These are phyloP conservation scores for Phrynocephalus versicolor DNA, from an alignment of 2,113 vertebrate genomes.

Conservation along the genomic window DNA sequence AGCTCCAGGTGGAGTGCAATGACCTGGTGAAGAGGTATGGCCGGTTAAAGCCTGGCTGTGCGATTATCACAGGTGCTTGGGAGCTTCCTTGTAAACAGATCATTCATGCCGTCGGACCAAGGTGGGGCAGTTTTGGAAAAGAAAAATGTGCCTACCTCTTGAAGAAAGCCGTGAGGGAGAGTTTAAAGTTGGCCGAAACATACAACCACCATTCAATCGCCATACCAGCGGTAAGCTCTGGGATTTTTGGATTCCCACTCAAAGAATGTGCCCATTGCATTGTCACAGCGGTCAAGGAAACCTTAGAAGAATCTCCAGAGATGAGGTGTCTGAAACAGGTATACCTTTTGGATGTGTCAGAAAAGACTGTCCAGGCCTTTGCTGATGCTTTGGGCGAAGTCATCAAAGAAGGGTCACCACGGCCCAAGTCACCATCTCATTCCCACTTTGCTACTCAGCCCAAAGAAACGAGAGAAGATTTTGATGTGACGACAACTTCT, in stretches of 20 bases:
- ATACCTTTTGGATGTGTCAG: constrained; percentile 76
- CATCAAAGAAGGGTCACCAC: constrained; percentile 50
- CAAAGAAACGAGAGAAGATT: neutral
- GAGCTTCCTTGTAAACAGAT: constrained; percentile 76
- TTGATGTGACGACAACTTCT: constrained; percentile 59
- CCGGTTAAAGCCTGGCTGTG: constrained; percentile 56
- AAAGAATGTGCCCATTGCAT: constrained; percentile 70
- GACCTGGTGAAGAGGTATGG: constrained; percentile 43
- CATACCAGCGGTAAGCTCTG: constrained; percentile 82
- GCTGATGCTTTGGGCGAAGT: constrained; percentile 57
- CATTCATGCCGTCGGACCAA: constrained; percentile 82
- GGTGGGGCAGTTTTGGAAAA: constrained; percentile 39
- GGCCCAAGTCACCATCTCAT: fast-evolving
- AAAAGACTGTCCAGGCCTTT: constrained; percentile 65
- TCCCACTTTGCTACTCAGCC: fast-evolving
- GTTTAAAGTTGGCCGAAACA: constrained; percentile 72
- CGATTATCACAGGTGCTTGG: constrained; percentile 69
- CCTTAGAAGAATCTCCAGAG: constrained; percentile 52
- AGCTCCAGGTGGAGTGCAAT: constrained; percentile 76
- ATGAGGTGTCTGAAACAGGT: constrained; percentile 72
- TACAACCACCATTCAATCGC: constrained; percentile 75
- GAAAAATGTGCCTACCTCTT: constrained; percentile 46
- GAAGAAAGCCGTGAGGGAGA: constrained; percentile 67
- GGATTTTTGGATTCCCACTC: constrained; percentile 77
- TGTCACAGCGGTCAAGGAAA: constrained; percentile 75